Evolutionary conservation across 2,888 invertebrate genomes (phyloP), one percentile per base, ranked within the genome.

Genomic region (Drosophila atroscutellata): DNA sequence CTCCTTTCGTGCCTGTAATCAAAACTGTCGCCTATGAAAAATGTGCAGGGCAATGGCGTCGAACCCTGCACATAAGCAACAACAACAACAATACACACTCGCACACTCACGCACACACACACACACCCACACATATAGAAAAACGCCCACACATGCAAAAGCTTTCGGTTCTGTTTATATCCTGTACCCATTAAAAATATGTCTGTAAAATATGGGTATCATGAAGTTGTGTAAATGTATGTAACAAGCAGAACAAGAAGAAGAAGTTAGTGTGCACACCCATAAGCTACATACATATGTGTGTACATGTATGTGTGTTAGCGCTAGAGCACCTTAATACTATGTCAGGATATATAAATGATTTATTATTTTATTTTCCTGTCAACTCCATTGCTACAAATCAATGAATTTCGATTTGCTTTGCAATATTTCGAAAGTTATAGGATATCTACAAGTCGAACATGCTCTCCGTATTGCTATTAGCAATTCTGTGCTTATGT

Each of bases 1-100:
- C 42, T 57, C 52, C 54, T 75, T 60, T 60, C 54, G 63, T 51
- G 69, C 59, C 59, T 72, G 90, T 86, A 87, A 88, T 87, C 90
- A 88, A 86, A 87, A 90, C 86, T 88, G 90, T 90, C 86, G 81
- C 80, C 89, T 85, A 75, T 88, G 88, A 87, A 85, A 88, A 89
- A 86, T 87, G 88, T 75, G 71, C 82, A 82, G 81, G 79, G 78
- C 83, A 86, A 88, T 89, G 85, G 89, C 85, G 80, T 75, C 89
- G 60, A 71, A 65, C 72, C 72, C 69, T 72, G 69, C 77, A 68
- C 62, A 67, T 49, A 67, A 50, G 63, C 72, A 62, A 63, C 62
- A 68, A 62, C 57, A 57, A 54, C 30, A 49, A 56, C n/a, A n/a
- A n/a, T n/a, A n/a, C 42, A 51, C 45, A 51, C n/a, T 28, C 37